These are phyloP conservation scores for Trachymyrmex septentrionalis DNA, from an alignment of 1,140 invertebrate genomes.

Conservation along the genomic window DNA sequence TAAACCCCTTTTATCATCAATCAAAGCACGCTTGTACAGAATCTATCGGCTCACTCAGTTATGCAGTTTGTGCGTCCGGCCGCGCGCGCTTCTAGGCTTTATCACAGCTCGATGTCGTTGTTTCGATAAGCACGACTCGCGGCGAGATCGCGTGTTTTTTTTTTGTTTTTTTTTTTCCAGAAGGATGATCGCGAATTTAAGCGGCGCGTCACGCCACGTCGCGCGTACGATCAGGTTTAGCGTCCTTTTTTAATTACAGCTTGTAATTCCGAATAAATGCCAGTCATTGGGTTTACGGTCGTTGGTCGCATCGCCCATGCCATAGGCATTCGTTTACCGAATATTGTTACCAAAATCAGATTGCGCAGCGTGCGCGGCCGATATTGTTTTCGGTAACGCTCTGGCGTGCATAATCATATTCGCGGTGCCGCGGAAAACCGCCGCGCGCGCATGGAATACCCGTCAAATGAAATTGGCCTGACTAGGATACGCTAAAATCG, in stretches of 20 bases:
- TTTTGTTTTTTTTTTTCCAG: not conserved
- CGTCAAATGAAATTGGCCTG: conserved; percentile 68
- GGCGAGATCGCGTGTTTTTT: not conserved
- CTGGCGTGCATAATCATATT: conserved; percentile 68
- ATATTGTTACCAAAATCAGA: conserved; percentile 70
- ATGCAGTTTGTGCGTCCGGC: conserved; percentile 47
- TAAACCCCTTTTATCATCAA: conserved; percentile 64
- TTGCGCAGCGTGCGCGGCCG: conserved; percentile 43
- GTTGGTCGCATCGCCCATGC: not conserved
- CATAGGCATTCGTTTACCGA: conserved; percentile 66
- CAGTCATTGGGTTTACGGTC: conserved; percentile 14
- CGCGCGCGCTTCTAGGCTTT: conserved; percentile 28
- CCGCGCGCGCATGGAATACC: conserved; percentile 14
- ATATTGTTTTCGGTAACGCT: conserved; percentile 70
- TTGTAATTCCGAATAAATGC: conserved; percentile 34
- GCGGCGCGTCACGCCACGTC: not conserved
- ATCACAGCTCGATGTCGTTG: conserved; percentile 10
- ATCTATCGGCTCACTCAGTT: conserved; percentile 41
- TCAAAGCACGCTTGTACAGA: conserved; percentile 52
- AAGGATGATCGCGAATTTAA: not conserved
- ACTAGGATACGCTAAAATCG: conserved; percentile 53
- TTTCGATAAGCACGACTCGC: conserved; percentile 13
- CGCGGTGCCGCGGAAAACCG: conserved; percentile 57
- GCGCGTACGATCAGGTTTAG: not conserved
- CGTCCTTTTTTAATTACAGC: conserved; percentile 48